Percentiles rank a stretch among this genome's conserved stretches.
These are phyloP conservation scores for Xyrichtys novacula DNA, from an alignment of 2,797 vertebrate genomes.

Conservation along the genomic window DNA sequence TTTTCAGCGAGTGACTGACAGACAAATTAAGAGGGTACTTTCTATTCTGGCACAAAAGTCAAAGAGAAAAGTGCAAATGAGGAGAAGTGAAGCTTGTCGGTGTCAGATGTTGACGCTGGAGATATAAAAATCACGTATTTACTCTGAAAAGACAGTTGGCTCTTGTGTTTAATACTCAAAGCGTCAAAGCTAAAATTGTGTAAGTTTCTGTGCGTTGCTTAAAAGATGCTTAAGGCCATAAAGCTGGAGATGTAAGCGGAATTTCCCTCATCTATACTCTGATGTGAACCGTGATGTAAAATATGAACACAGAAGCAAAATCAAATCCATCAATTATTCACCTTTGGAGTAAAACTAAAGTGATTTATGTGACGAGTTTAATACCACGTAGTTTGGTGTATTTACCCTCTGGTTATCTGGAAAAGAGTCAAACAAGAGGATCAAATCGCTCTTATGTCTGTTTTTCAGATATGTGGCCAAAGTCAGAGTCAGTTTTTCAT, in stretches of 20 bases:
- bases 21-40: constrained; percentile 39
- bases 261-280: constrained; percentile 58
- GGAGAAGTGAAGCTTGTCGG: constrained; percentile 4
- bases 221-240: constrained; percentile 62
- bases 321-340: no score
- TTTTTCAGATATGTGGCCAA: no score
- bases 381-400: no score
- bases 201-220: constrained; percentile 34
- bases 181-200: constrained; percentile 10
- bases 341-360: no score
- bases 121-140: constrained; percentile 38
- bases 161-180: constrained; percentile 25
- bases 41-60: constrained; percentile 37
- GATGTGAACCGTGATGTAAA: constrained; percentile 42
- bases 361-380: no score
- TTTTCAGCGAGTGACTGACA: constrained; percentile 50
- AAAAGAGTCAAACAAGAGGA: no score
- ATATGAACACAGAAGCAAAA: constrained; percentile 9
- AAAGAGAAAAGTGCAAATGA: constrained; percentile 38
- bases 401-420: no score
- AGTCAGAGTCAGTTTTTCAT: no score
- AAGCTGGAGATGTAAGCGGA: constrained; percentile 56
- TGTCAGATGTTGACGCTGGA: constrained; percentile 36
- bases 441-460: no score
- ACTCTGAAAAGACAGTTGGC: constrained; percentile 21